phyloP scores from a whole-genome alignment of 2,888 invertebrate species.

The Galeopsomyia nigrocyanea region DNA sequence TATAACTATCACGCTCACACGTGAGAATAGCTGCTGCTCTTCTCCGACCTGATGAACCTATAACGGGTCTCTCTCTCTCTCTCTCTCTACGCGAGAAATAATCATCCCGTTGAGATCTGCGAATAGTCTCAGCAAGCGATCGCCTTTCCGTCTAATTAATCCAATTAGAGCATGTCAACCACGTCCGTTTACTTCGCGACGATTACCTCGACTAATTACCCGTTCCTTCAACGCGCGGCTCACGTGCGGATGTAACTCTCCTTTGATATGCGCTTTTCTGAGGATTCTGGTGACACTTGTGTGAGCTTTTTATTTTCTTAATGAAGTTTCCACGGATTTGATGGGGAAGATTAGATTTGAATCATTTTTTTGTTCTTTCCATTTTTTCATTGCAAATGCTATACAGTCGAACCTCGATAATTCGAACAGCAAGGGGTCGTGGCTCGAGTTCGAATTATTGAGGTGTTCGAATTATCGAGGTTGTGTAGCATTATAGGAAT shows the following conservation, averaged over 20 bases:
- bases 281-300: conserved; percentile 1
- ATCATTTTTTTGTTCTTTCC: conserved; percentile 14
- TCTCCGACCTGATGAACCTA: not conserved
- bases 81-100: too few relatives aligned
- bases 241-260: not conserved
- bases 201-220: conserved; percentile 55
- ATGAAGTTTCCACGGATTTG: not conserved
- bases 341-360: not conserved
- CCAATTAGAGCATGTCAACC: conserved; percentile 52
- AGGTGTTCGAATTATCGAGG: too few relatives aligned
- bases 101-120: too few relatives aligned
- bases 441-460: too few relatives aligned
- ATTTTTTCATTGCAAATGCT: too few relatives aligned
- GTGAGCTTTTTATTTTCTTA: not conserved
- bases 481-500: too few relatives aligned
- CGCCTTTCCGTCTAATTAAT: conserved; percentile 53
- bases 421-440: too few relatives aligned
- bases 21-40: too few relatives aligned
- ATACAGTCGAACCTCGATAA: too few relatives aligned
- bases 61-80: conserved; percentile 32
- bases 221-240: conserved; percentile 29
- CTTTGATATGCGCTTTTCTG: not conserved
- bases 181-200: conserved; percentile 48
- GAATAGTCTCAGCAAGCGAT: conserved; percentile 4
- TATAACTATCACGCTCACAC: too few relatives aligned